A percentile compares a stretch with the other conserved stretches of the same genome.
Conservation (phyloP, 2,888 invertebrate species). For the Tachina lurida region DNA sequence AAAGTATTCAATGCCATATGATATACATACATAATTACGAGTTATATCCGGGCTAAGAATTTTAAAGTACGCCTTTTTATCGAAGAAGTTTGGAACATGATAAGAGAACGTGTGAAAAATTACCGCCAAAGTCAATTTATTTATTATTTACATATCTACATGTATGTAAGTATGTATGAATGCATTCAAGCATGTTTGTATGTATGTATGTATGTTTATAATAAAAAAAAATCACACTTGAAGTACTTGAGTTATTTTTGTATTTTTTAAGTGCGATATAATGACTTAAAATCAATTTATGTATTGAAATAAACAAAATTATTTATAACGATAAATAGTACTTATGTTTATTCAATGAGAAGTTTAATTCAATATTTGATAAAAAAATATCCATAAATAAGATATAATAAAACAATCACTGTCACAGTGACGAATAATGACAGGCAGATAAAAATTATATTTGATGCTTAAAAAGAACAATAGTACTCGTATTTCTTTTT, state of each 20-base stretch:
- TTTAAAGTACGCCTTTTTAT: conserved; percentile 6
- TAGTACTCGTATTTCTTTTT: not conserved
- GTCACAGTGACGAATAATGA: conserved; percentile 55
- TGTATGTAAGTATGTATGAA: not conserved
- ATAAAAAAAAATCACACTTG: conserved; percentile 4
- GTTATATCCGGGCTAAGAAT: not conserved
- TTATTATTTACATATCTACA: not conserved
- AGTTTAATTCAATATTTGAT: conserved; percentile 15
- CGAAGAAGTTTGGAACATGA: not conserved
- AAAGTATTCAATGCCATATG: conserved; percentile 5
- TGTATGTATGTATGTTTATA: not conserved
- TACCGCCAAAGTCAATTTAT: not conserved
- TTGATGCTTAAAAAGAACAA: conserved; percentile 45
- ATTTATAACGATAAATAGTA: not conserved
- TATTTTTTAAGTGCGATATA: not conserved
- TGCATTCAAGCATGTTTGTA: no score
- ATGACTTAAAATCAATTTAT: conserved; percentile 29
- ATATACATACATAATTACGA: not conserved
- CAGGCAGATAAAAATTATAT: conserved; percentile 25
- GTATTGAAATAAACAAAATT: conserved; percentile 28
- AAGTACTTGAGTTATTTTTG: conserved; percentile 29
- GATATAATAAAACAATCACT: conserved; percentile 60
- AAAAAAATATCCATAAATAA: conserved; percentile 29
- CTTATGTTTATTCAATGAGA: not conserved
- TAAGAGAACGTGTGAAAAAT: conserved; percentile 28